Conservation (phyloP, 2,113 vertebrate genomes). For the Grus americana region DNA sequence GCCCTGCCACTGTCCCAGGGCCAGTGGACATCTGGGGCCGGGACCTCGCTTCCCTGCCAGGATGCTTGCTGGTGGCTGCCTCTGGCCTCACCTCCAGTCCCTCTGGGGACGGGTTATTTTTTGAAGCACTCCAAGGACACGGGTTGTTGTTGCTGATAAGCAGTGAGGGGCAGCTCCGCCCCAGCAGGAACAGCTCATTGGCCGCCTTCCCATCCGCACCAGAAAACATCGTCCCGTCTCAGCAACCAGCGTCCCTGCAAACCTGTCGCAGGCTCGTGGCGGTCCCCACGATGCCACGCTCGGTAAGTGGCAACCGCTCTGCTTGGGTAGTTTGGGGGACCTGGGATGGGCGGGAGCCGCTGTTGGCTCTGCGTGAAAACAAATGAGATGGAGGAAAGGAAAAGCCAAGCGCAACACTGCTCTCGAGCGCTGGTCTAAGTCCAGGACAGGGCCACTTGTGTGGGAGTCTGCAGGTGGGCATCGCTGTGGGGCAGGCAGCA, state of each 20-base stretch:
- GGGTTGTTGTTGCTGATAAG: slow-evolving; percentile 25
- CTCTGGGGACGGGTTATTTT: neutral
- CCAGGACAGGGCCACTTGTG: neutral
- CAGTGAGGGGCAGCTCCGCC: slow-evolving; percentile 23
- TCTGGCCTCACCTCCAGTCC: neutral
- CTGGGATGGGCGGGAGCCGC: neutral
- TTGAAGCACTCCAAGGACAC: slow-evolving; percentile 13
- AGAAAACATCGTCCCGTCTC: neutral
- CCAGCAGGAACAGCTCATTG: neutral
- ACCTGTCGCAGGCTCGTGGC: accelerated
- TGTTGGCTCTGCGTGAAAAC: neutral
- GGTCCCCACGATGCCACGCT: neutral
- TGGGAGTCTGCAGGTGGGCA: neutral
- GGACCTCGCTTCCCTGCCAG: neutral
- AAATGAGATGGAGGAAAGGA: neutral
- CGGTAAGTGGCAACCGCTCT: neutral
- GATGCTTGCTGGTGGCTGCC: neutral
- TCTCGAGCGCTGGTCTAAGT: accelerated
- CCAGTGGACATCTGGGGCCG: neutral
- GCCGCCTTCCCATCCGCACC: neutral
- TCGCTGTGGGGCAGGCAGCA: neutral
- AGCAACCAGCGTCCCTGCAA: neutral
- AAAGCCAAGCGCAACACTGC: neutral
- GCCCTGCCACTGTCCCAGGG: neutral
- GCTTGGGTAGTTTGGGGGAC: accelerated